Evolutionary conservation across 1,140 invertebrate genomes (phyloP).

Genomic region (Sycophaga agraensis): DNA sequence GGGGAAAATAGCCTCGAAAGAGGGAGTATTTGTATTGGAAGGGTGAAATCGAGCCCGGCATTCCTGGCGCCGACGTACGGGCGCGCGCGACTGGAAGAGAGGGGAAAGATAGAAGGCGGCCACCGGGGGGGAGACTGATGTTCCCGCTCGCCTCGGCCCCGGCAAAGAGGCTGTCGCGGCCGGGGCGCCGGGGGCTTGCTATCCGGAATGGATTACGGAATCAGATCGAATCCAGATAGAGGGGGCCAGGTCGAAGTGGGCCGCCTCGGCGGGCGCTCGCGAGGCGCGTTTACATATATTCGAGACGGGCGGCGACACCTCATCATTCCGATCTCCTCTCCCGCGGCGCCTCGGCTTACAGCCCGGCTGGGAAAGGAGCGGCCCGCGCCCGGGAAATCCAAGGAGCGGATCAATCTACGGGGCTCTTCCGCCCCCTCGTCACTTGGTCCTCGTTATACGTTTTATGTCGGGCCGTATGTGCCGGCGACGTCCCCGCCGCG

Average conservation of each 20-base stretch:
- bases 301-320: conserved; percentile 6
- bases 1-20: conserved; percentile 13
- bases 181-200: background rate
- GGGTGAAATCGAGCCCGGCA: conserved; percentile 24
- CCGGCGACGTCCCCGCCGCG: too few relatives aligned
- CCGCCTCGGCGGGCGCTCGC: background rate
- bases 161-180: conserved; percentile 13
- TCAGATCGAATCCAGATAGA: conserved; percentile 26
- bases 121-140: conserved; percentile 14
- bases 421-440: background rate
- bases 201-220: conserved; percentile 27
- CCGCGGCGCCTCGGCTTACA: background rate
- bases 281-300: conserved; percentile 21
- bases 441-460: conserved; percentile 1
- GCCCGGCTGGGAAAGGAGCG: too few relatives aligned
- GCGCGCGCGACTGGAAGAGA: background rate
- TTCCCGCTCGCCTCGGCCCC: background rate
- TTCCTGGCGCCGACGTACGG: conserved; percentile 18
- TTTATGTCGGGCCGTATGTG: background rate
- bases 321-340: conserved; percentile 15
- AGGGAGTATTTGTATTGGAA: conserved; percentile 24
- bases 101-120: background rate
- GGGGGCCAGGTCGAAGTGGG: conserved; percentile 1
- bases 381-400: background rate
- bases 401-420: conserved; percentile 4